Evolutionary conservation across 2,113 vertebrate species (phyloP), one percentile per base, ranked within the genome.

Genomic region (Pao palembangensis): DNA sequence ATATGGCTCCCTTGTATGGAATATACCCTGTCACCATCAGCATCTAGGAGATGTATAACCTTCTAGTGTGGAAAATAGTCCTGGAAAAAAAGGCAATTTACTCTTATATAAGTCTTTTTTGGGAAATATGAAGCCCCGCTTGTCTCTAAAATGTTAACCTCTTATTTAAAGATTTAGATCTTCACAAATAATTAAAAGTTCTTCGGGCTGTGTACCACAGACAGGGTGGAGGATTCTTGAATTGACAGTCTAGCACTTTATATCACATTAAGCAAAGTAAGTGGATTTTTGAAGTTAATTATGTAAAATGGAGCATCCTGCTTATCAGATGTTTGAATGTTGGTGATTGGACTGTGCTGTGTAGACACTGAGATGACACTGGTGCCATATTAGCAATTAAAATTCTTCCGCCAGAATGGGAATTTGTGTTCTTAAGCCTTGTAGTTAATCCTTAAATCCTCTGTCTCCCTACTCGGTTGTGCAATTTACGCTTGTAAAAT

Each of bases 341-440:
- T 42, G 6, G 5, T 23, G 20, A 5, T 25, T 20, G 20, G 11
- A 8, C 20, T 19, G 58, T 23, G 15, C n/a, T 56, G 3, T 34
- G n/a, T 38, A 44, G 18, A 71, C 42, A 50, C 7, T 38, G 46
- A 62, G 61, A 70, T 70, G 23, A 54, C 51, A 65, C 62, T 25
- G 19, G 63, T 25, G 16, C n/a, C 46, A 67, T 60, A 25, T 64
- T 64, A 61, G 64, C 55, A 4, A 38, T 38, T 38, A 38, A 38
- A 38, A 38, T 38, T 11, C 34, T 38, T 38, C 34, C 4, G 10
- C 34, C 10, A 0, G 16, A 56, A 60, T 20, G n/a, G 6, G 49
- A 18, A 65, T 55, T 62, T 4, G 19, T 21, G 48, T 62, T 72
- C 14, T 2, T 2, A 51, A 74, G 48, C 55, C 25, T 57, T 46